Conservation (phyloP, 1,140 invertebrate species). For the Leptonema lineaticorne region DNA sequence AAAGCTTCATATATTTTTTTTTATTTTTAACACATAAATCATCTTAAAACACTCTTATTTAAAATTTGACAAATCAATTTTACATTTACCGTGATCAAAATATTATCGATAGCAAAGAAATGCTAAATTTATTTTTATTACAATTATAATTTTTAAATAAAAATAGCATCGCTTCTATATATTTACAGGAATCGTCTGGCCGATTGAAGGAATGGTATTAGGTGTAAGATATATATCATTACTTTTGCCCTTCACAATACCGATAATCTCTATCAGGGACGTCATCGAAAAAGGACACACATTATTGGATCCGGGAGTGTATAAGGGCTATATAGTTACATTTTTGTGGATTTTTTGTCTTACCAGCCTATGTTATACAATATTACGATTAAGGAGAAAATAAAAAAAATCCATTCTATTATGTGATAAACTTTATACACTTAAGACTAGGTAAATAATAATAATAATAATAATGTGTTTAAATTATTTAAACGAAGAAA, state of each 20-base stretch:
- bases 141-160: too few species aligned
- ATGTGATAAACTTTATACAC: not conserved
- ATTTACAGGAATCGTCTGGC: constrained; percentile 82
- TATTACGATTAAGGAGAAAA: constrained; percentile 50
- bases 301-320: constrained; percentile 58
- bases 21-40: too few species aligned
- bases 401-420: not conserved
- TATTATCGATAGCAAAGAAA: too few species aligned
- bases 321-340: constrained; percentile 61
- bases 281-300: constrained; percentile 64
- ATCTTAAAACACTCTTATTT: too few species aligned
- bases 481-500: not conserved
- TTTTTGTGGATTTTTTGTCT: constrained; percentile 58
- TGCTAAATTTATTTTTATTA: too few species aligned
- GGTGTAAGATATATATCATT: constrained; percentile 59
- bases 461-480: not conserved
- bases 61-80: too few species aligned
- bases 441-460: not conserved
- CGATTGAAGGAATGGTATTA: constrained; percentile 74
- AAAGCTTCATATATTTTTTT: too few species aligned
- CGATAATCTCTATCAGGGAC: constrained; percentile 63
- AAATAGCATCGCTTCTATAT: too few species aligned
- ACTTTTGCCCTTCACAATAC: constrained; percentile 66
- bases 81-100: too few species aligned
- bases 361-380: constrained; percentile 50